Conservation (phyloP, 2,797 vertebrate genomes). For the Netta rufina region DNA sequence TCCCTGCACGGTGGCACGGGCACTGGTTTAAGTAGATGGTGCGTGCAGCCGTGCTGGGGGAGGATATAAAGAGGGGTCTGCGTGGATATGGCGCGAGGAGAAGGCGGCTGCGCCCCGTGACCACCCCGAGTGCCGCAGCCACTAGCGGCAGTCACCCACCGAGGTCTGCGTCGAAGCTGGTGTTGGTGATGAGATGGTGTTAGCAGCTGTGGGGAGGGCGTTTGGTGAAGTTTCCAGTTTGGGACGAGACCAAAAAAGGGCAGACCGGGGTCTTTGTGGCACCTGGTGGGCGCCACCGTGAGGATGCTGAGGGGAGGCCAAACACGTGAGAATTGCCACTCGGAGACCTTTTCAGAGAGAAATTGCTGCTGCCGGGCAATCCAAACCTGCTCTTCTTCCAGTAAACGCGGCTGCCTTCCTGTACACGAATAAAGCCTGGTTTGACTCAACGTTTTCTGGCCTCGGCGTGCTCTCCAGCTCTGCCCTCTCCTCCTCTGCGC, state of each 20-base stretch:
- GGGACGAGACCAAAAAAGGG: neutral
- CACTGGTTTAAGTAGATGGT: neutral
- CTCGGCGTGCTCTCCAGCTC: neutral
- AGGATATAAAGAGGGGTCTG: neutral
- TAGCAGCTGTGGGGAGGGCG: accelerated
- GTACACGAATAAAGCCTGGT: accelerated
- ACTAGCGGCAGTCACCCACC: accelerated
- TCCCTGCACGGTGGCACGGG: accelerated
- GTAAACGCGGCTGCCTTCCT: neutral
- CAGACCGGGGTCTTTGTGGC: neutral
- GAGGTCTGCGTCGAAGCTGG: neutral
- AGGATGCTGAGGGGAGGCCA: neutral
- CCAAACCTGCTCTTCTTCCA: neutral
- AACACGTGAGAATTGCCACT: neutral
- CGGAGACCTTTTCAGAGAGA: neutral
- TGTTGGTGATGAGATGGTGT: neutral
- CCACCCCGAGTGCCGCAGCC: neutral
- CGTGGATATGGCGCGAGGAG: neutral
- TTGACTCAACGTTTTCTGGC: neutral
- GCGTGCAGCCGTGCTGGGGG: neutral
- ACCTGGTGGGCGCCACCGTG: neutral
- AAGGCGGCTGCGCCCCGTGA: neutral
- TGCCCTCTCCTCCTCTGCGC: accelerated
- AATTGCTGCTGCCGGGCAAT: neutral
- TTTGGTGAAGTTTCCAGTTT: neutral